Conservation (phyloP, 1,140 invertebrate genomes). For the Hermetia illucens region DNA sequence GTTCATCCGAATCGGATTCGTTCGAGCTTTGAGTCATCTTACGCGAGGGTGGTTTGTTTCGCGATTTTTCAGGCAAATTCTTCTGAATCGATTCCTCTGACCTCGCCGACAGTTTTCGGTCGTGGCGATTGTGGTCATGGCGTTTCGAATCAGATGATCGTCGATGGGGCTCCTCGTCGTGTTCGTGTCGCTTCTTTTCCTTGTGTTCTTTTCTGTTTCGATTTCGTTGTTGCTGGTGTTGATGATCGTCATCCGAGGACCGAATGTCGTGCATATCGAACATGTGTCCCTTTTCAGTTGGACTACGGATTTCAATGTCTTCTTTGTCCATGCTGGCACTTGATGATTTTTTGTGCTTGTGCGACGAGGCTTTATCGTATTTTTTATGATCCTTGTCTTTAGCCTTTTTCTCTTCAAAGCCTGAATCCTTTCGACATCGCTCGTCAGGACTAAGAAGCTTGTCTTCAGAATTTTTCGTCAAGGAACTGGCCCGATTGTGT, state of each 20-base stretch:
- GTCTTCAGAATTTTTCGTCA: not conserved
- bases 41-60: conserved; percentile 12
- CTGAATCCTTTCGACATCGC: not conserved
- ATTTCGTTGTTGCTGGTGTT: not conserved
- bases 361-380: not conserved
- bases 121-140: conserved; percentile 13
- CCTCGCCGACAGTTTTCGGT: conserved; percentile 18
- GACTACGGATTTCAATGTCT: not conserved
- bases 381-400: not conserved
- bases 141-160: conserved; percentile 11
- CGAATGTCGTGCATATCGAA: not conserved
- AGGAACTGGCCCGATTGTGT: not conserved
- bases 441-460: not conserved
- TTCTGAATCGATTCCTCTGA: conserved; percentile 12
- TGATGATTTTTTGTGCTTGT: not conserved
- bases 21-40: conserved; percentile 33
- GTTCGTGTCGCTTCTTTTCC: not conserved
- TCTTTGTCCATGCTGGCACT: not conserved
- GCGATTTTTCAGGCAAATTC: conserved; percentile 12
- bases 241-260: not conserved
- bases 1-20: conserved; percentile 49
- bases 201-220: not conserved
- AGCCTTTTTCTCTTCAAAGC: conserved; percentile 3
- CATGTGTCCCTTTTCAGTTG: not conserved
- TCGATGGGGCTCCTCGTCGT: conserved; percentile 7